Evolutionary conservation across 53 echinoderm and acorn worm species (phyloP).

Genomic region (Apostichopus leukothele): DNA sequence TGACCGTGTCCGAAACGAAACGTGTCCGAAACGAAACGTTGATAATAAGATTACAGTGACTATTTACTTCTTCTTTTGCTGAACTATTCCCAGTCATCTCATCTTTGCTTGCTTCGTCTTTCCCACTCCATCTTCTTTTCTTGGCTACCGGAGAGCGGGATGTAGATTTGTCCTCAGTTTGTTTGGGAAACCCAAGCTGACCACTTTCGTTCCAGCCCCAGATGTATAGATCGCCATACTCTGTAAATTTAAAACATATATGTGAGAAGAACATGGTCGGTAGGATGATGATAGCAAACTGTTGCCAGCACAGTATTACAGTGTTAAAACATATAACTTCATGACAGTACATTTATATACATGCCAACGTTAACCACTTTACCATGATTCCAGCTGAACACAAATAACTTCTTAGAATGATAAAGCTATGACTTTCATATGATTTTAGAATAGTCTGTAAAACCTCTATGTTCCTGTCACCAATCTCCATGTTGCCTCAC

Average conservation of each 20-base stretch:
- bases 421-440: no score
- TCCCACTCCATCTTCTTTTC: background rate
- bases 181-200: slow-evolving; percentile 79
- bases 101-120: background rate
- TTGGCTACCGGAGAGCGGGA: background rate
- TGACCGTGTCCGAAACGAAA: no score
- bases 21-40: background rate
- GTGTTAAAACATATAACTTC: background rate
- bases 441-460: no score
- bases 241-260: slow-evolving; percentile 37
- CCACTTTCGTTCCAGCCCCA: slow-evolving; percentile 99
- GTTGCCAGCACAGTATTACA: background rate
- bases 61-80: background rate
- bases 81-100: background rate
- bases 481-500: no score
- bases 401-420: no score
- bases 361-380: no score
- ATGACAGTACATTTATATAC: background rate
- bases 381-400: no score
- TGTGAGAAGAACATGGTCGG: background rate
- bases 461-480: no score
- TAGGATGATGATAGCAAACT: background rate
- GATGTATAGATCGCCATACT: slow-evolving; percentile 82
- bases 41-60: background rate
- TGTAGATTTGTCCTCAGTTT: background rate